These are phyloP conservation scores for Cheiracanthium punctorium DNA, from an alignment of 2,888 invertebrate species.

Conservation along the genomic window DNA sequence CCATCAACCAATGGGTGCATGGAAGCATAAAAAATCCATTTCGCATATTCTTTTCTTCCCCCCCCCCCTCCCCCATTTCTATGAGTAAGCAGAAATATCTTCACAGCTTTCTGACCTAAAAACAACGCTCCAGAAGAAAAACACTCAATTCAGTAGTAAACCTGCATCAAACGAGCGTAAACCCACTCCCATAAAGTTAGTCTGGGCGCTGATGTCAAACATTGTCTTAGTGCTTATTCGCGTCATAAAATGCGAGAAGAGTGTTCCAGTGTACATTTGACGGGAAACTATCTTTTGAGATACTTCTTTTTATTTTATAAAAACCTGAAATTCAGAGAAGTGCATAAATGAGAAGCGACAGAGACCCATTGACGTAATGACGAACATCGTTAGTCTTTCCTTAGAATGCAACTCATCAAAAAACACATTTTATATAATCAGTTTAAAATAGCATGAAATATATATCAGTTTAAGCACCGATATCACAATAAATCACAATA, in stretches of 20 bases:
- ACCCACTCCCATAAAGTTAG: background rate
- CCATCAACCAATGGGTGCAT: background rate
- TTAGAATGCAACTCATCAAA: background rate
- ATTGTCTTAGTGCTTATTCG: background rate
- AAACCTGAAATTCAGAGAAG: background rate
- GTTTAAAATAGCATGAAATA: constrained; percentile 10
- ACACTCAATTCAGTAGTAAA: background rate
- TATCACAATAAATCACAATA: constrained; percentile 8
- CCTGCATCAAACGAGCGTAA: background rate
- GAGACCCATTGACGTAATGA: background rate
- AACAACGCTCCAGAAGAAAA: background rate
- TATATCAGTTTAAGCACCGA: constrained; percentile 10
- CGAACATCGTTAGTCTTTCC: background rate
- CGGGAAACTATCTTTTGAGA: background rate
- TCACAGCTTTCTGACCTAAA: background rate
- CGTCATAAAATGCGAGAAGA: background rate
- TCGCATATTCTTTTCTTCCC: background rate
- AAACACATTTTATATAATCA: constrained; percentile 2
- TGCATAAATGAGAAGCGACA: background rate
- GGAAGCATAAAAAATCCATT: constrained; percentile 6
- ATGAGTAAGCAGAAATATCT: background rate
- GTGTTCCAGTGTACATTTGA: background rate
- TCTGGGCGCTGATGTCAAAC: background rate
- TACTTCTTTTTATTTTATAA: background rate
- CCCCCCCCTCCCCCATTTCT: background rate